Conservation (phyloP, 2,888 invertebrate genomes). For the Sminthurides aquaticus region DNA sequence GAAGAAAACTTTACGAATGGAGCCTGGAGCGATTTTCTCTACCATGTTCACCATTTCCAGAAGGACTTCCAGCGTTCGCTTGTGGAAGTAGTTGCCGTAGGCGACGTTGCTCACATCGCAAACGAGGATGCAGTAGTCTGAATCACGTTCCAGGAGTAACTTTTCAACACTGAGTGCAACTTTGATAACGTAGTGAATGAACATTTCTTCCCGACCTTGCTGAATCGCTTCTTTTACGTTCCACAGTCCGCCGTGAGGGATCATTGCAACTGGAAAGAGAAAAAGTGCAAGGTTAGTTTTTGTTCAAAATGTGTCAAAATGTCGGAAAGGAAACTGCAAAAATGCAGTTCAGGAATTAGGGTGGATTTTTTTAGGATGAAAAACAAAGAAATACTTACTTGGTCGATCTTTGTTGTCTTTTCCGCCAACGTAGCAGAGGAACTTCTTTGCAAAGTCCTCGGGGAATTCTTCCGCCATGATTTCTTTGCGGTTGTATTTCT, state of each 20-base stretch:
- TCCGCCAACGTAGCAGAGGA: conserved; percentile 11
- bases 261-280: conserved; percentile 15
- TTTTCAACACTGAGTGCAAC: conserved; percentile 9
- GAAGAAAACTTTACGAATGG: conserved; percentile 15
- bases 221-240: conserved; percentile 19
- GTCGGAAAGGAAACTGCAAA: no score
- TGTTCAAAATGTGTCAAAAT: no score
- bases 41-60: conserved; percentile 4
- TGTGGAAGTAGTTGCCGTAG: conserved; percentile 23
- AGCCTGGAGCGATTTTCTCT: conserved; percentile 11
- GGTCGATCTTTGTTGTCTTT: conserved; percentile 8
- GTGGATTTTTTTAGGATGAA: neutral
- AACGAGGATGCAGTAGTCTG: conserved; percentile 18
- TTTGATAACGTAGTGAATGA: conserved; percentile 20
- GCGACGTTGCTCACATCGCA: conserved; percentile 19
- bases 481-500: neutral
- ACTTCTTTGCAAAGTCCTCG: conserved; percentile 12
- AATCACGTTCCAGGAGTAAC: conserved; percentile 11
- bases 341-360: no score
- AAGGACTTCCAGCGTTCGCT: conserved; percentile 18
- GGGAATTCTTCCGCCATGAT: conserved; percentile 6
- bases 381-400: conserved; percentile 5
- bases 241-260: conserved; percentile 20
- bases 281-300: neutral
- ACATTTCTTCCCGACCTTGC: conserved; percentile 17